Conservation (phyloP, 2,888 invertebrate genomes). For the Pachliopta kotzebuea region DNA sequence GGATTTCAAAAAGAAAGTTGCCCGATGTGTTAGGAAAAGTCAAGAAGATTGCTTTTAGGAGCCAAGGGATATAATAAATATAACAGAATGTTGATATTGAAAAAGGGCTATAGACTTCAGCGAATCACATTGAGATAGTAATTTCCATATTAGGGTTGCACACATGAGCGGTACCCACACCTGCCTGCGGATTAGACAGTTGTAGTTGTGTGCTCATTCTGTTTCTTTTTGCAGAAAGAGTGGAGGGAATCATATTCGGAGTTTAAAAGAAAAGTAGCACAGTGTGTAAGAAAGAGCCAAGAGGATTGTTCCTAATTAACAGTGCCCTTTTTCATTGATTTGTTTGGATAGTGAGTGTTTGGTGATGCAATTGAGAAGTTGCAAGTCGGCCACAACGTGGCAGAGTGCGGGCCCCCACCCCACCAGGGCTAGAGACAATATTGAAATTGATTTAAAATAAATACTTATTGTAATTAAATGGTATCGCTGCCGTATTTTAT, state of each 20-base stretch:
- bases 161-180: slow-evolving; percentile 42
- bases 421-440: slow-evolving; percentile 74
- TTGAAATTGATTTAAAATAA: slow-evolving; percentile 78
- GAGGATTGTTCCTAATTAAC: slow-evolving; percentile 95
- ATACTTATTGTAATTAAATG: slow-evolving; percentile 78
- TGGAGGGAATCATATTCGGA: slow-evolving; percentile 98
- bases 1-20: slow-evolving; percentile 98
- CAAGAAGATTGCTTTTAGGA: slow-evolving; percentile 98
- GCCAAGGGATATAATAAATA: slow-evolving; percentile 51
- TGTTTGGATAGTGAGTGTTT: slow-evolving; percentile 75
- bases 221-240: slow-evolving; percentile 92
- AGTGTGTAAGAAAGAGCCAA: slow-evolving; percentile 99
- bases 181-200: slow-evolving; percentile 60
- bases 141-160: slow-evolving; percentile 48
- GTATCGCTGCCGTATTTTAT: slow-evolving; percentile 78
- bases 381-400: slow-evolving; percentile 53
- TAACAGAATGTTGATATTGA: slow-evolving; percentile 60
- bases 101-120: slow-evolving; percentile 66
- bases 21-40: slow-evolving; percentile 98
- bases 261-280: slow-evolving; percentile 98
- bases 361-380: slow-evolving; percentile 64
- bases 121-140: slow-evolving; percentile 43
- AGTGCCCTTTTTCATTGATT: slow-evolving; percentile 77
- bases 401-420: slow-evolving; percentile 45
- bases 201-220: slow-evolving; percentile 77